These are phyloP conservation scores for Cyrtonyx montezumae DNA, from an alignment of 2,113 vertebrate genomes.

Conservation along the genomic window DNA sequence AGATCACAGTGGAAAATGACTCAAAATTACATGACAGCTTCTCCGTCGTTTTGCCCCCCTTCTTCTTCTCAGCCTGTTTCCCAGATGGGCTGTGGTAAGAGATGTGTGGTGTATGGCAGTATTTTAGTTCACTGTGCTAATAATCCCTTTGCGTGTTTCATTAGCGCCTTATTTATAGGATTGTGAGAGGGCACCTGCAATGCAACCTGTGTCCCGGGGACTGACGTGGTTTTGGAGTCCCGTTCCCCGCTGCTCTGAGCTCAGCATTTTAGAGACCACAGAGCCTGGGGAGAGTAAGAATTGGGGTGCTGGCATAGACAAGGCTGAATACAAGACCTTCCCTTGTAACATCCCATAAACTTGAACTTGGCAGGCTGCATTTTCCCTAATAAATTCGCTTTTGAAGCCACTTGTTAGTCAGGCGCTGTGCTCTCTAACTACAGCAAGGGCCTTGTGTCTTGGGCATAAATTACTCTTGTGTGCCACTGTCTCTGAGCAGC, in stretches of 20 bases:
- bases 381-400: conserved; percentile 78
- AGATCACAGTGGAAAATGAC: conserved; percentile 70
- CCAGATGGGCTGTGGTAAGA: not conserved
- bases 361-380: conserved; percentile 35
- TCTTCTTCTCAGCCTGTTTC: not conserved
- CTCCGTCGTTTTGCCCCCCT: not conserved
- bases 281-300: not conserved
- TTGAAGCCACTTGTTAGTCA: conserved; percentile 85
- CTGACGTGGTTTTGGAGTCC: not conserved
- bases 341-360: conserved; percentile 46
- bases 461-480: conserved; percentile 86
- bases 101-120: not conserved
- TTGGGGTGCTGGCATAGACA: not conserved
- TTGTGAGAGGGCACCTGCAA: conserved; percentile 19
- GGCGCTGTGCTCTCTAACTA: conserved; percentile 81
- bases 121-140: conserved; percentile 58
- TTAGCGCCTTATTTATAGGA: conserved; percentile 70
- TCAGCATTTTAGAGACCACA: fast-evolving
- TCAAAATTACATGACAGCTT: conserved; percentile 61
- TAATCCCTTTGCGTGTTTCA: conserved; percentile 56
- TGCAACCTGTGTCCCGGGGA: not conserved
- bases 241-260: not conserved
- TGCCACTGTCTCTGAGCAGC: conserved; percentile 80
- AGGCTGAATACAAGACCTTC: conserved; percentile 15
- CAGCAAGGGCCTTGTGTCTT: conserved; percentile 75